Conservation (phyloP, 2,888 invertebrate genomes). For the Harpalus rubripes region DNA sequence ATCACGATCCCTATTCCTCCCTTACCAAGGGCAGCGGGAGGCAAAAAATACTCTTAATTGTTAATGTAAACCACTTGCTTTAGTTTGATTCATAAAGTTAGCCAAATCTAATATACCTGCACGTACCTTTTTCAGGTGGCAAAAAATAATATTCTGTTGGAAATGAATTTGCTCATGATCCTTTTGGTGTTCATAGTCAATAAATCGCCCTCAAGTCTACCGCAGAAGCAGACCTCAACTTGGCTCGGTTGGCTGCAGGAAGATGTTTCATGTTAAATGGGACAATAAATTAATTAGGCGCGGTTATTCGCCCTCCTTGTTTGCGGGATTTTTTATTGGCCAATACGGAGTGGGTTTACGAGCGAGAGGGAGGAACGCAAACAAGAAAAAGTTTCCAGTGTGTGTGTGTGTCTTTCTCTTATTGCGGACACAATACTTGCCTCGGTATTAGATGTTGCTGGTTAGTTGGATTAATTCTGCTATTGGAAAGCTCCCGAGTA, state of each 20-base stretch:
- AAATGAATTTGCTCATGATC: neutral
- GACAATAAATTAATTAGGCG: slow-evolving; percentile 63
- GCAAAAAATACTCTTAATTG: no score
- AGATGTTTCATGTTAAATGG: slow-evolving; percentile 61
- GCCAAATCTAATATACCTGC: no score
- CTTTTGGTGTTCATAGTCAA: neutral
- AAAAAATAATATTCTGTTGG: neutral
- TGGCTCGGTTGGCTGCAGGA: slow-evolving; percentile 3
- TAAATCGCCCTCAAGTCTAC: neutral
- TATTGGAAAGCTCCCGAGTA: slow-evolving; percentile 37
- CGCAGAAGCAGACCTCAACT: neutral
- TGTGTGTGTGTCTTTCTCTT: slow-evolving; percentile 52
- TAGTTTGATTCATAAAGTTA: no score
- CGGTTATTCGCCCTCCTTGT: slow-evolving; percentile 53
- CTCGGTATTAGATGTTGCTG: slow-evolving; percentile 51
- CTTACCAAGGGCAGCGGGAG: no score
- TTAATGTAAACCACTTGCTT: no score
- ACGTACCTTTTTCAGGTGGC: neutral
- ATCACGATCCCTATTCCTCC: no score
- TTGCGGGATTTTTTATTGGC: slow-evolving; percentile 61
- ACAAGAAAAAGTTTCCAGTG: slow-evolving; percentile 41
- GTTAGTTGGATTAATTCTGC: slow-evolving; percentile 51
- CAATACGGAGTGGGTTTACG: slow-evolving; percentile 35
- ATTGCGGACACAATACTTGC: slow-evolving; percentile 47
- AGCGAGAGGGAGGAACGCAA: slow-evolving; percentile 16